Evolutionary conservation across 2,888 invertebrate species (phyloP).

Genomic region (Rhimphoctona megacephalus): DNA sequence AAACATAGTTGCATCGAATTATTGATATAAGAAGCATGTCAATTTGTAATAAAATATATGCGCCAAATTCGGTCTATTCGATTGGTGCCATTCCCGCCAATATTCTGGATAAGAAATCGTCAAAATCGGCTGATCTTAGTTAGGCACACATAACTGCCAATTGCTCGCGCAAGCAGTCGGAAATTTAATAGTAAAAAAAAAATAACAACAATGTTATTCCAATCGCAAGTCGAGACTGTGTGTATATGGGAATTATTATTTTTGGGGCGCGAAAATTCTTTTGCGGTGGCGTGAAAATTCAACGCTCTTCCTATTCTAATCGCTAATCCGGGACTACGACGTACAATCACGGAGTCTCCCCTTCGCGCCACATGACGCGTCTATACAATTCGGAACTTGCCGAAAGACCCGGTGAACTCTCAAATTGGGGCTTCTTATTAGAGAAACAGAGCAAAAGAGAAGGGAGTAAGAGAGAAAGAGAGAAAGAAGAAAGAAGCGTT

Average conservation of each 20-base stretch:
- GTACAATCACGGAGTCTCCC: conserved; percentile 36
- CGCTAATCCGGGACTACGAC: conserved; percentile 43
- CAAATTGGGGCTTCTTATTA: conserved; percentile 43
- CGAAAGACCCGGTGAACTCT: conserved; percentile 31
- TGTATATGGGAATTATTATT: conserved; percentile 31
- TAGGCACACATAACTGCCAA: not conserved
- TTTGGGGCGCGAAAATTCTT: not conserved
- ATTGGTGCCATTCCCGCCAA: no score
- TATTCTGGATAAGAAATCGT: no score
- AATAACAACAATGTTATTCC: not conserved
- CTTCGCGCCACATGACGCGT: conserved; percentile 51
- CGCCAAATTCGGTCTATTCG: no score
- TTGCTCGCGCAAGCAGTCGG: not conserved
- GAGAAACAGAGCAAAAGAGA: not conserved
- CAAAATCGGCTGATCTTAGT: not conserved
- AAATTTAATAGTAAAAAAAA: not conserved
- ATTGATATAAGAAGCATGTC: no score
- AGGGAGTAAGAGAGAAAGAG: not conserved
- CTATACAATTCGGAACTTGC: conserved; percentile 45
- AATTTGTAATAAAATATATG: no score
- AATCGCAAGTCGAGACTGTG: not conserved
- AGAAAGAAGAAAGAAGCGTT: not conserved
- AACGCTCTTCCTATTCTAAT: conserved; percentile 23
- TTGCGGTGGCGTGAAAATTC: conserved; percentile 35
- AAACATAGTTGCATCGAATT: no score